Conservation (phyloP, 2,113 vertebrate genomes). For the Heterotilapia buettikoferi region DNA sequence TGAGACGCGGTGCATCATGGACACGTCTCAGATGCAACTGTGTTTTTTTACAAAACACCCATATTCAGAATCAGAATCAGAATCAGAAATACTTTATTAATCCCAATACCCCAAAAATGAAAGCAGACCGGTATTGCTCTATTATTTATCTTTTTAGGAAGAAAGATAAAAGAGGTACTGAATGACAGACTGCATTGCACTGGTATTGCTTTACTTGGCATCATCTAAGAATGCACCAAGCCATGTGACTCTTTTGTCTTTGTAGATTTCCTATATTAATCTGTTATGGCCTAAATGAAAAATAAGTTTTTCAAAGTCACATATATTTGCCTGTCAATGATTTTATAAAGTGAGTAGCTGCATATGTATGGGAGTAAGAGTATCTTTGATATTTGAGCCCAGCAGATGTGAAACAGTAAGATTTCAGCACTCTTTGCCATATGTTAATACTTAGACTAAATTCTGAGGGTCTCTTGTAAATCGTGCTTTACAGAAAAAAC, state of each 20-base stretch:
- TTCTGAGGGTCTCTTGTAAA: neutral
- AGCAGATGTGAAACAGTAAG: neutral
- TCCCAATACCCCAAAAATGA: fast-evolving
- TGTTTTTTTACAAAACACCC: neutral
- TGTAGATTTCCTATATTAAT: neutral
- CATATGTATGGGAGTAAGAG: neutral
- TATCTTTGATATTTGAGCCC: constrained; percentile 9
- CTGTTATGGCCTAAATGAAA: neutral
- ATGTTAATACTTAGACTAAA: constrained; percentile 9
- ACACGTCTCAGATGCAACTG: neutral
- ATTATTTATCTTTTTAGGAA: neutral
- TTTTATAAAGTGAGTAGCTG: neutral
- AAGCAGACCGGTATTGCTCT: neutral
- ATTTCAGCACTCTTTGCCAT: neutral
- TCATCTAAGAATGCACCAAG: neutral
- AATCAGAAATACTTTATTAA: no score
- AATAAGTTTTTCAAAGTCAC: neutral
- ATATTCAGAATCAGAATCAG: no score
- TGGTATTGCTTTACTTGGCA: neutral
- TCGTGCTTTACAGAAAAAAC: neutral
- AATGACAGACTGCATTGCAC: neutral
- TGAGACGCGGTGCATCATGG: neutral
- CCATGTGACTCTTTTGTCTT: neutral
- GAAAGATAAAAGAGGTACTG: neutral
- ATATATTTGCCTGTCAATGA: neutral